phyloP scores from a whole-genome alignment of 2,888 invertebrate species.

The Nemotelus nigrinus region DNA sequence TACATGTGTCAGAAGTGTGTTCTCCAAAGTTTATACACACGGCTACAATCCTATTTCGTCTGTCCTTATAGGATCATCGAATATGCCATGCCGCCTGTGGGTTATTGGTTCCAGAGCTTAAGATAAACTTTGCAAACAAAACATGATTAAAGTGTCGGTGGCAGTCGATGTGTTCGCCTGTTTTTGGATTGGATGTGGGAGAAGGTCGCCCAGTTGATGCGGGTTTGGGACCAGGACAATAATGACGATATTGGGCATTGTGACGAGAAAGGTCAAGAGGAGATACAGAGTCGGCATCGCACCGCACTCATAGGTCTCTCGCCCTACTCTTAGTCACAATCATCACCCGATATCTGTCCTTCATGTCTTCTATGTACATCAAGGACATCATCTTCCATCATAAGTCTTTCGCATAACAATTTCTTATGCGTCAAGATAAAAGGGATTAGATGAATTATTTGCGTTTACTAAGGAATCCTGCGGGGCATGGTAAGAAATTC shows the following conservation, averaged over 20 bases:
- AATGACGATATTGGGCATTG: slow-evolving; percentile 4
- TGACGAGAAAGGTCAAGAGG: slow-evolving; percentile 19
- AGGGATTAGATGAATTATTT: slow-evolving; percentile 36
- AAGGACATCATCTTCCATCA: slow-evolving; percentile 7
- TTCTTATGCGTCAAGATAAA: slow-evolving; percentile 19
- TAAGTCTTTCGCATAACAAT: slow-evolving; percentile 12
- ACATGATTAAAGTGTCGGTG: slow-evolving; percentile 26
- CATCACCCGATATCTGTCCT: too few species aligned
- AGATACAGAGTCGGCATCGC: neutral
- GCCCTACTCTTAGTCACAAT: too few species aligned
- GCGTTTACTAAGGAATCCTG: neutral
- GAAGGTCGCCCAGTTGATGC: neutral
- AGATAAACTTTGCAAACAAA: slow-evolving; percentile 38
- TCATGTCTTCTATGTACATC: neutral
- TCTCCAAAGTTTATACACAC: slow-evolving; percentile 9
- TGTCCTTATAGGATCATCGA: slow-evolving; percentile 6
- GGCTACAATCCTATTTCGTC: neutral
- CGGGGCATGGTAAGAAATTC: neutral
- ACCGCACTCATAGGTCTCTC: neutral
- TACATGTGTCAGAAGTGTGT: neutral
- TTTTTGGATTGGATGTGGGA: neutral
- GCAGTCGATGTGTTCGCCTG: neutral
- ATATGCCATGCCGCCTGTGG: slow-evolving; percentile 36
- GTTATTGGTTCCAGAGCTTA: slow-evolving; percentile 29
- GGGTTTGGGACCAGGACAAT: neutral